Base-by-base conservation (phyloP, 1,140 invertebrate genomes). In the Colletes gigas region DNA sequence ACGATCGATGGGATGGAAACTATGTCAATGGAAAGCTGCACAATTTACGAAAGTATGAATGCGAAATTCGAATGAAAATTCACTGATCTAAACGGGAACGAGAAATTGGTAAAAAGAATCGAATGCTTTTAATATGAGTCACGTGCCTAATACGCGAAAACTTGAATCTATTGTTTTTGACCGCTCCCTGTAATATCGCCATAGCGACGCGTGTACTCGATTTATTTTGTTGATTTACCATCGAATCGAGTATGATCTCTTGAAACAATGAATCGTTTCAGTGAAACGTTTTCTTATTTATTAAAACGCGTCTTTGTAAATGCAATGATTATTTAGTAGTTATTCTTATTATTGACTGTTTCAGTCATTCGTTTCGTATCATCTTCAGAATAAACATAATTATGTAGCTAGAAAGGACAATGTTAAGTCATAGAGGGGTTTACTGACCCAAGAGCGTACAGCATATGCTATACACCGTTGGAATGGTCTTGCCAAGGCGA, bases 1-100 rank as follows among this genome's bases (percentile, higher is more conserved):
- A 63, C 66, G 68, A 69, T 60, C 70, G 19, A 66, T 66, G 65
- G 77, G 62, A 71, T 17, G 70, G 72, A 39, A 69, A 77, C 41
- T 50, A 41, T 39, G 57, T 62, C 77, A 85, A 65, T 73, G 69
- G 68, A 62, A 60, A 63, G n/a, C 10, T 14, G 21, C n/a, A 3
- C 17, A 39, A 66, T 52, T 30, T 9, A 0, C 66, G 67, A 82
- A 77, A 77, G 41, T 41, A 47, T n/a, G 59, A n/a, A 50, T 62
- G 21, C 15, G 10, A 62, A 30, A 63, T 73, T 52, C 6, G 10
- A 67, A 52, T 41, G 47, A 50, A 59, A 30, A 39, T 14, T 9
- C 14, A 57, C 41, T 39, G 52, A 81, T 60, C 10, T 0, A 14
- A 1, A 8, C 14, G 15, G 12, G n/a, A 14, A 21, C n/a, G 15